A percentile compares a stretch with the other conserved stretches of the same genome.
Evolutionary conservation across 2,797 vertebrate species (phyloP).

Genomic region (Thamnophis elegans): DNA sequence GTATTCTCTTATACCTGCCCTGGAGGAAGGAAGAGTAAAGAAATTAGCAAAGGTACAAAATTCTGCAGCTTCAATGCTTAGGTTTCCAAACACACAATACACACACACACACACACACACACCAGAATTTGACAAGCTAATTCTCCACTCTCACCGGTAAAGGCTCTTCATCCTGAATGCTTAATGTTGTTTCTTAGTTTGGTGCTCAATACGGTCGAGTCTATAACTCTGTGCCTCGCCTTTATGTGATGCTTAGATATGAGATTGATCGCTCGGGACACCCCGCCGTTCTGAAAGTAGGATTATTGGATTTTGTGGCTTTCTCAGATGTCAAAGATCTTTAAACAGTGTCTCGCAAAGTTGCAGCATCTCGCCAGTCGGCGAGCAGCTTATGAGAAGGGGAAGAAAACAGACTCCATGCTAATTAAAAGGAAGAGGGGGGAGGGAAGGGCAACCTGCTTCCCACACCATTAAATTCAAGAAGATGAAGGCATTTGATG

Average conservation of each 20-base stretch:
- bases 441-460: conserved; percentile 61
- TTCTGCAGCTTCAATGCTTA: conserved; percentile 77
- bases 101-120: not conserved
- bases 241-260: conserved; percentile 99
- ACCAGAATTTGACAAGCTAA: conserved; percentile 78
- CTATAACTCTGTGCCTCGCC: conserved; percentile 77
- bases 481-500: conserved; percentile 56
- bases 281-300: conserved; percentile 95
- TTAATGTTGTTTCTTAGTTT: conserved; percentile 90
- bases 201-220: conserved; percentile 89
- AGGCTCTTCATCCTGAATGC: conserved; percentile 81
- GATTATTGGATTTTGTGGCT: conserved; percentile 99
- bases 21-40: no score
- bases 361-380: conserved; percentile 88
- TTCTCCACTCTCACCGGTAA: conserved; percentile 78
- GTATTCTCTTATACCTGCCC: no score
- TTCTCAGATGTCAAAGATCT: conserved; percentile 99
- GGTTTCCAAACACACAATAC: conserved; percentile 14
- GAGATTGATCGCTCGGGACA: conserved; percentile 97
- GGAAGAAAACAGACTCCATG: conserved; percentile 87
- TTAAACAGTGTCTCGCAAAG: conserved; percentile 97
- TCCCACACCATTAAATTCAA: conserved; percentile 80
- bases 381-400: conserved; percentile 96
- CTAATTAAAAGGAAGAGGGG: conserved; percentile 78
- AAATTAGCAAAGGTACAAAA: conserved; percentile 75